Evolutionary conservation across 2,797 vertebrate genomes (phyloP).

Genomic region (Ctenosaura bakeri): DNA sequence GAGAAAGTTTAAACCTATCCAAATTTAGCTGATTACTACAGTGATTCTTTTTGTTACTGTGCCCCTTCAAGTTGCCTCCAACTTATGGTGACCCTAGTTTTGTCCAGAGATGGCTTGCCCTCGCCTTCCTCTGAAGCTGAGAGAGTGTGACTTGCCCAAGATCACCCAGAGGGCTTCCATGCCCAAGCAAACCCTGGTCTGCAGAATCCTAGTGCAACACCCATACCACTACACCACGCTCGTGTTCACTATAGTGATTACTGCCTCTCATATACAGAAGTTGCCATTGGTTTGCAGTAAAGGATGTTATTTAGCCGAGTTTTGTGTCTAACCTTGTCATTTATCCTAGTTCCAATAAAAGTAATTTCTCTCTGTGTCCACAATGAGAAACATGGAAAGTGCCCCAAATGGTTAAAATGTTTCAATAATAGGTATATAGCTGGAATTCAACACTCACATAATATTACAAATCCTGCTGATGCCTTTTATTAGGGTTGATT

Average conservation of each 20-base stretch:
- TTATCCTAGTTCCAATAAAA: neutral
- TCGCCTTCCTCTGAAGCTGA: no score
- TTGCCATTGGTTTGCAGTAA: neutral
- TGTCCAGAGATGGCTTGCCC: no score
- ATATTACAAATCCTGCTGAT: neutral
- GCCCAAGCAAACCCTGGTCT: no score
- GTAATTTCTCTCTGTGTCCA: neutral
- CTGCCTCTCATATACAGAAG: neutral
- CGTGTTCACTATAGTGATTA: neutral
- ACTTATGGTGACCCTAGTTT: no score
- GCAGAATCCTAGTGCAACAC: no score
- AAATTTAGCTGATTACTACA: neutral
- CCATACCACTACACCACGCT: no score
- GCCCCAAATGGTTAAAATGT: no score
- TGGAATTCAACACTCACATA: neutral
- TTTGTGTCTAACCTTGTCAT: neutral
- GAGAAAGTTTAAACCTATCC: neutral
- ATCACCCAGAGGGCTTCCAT: no score
- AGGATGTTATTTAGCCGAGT: neutral
- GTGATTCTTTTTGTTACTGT: no score
- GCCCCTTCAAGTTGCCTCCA: no score
- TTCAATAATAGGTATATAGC: neutral
- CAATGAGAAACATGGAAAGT: neutral
- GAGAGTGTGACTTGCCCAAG: no score
- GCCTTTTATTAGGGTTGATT: no score